Percentiles rank a stretch among this genome's conserved stretches.
phyloP scores from a whole-genome alignment of 2,888 invertebrate species.

The Argyresthia goedartella region DNA sequence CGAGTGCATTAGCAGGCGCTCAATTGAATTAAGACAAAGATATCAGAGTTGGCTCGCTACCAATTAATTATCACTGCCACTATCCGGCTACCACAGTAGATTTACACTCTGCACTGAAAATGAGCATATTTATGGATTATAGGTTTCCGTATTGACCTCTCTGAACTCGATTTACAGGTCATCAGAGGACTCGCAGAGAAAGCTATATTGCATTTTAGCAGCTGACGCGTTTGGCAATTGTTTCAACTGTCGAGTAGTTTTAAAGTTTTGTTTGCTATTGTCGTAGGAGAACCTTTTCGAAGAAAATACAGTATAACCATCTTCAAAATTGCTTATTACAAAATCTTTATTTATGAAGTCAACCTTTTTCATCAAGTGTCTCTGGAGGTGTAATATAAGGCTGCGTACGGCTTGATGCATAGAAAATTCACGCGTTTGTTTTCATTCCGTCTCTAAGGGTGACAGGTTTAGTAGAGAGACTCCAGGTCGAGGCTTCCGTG shows the following conservation, averaged over 20 bases:
- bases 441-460: constrained; percentile 33
- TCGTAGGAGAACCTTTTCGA: too few relatives aligned
- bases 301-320: too few relatives aligned
- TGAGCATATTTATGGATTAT: constrained; percentile 26
- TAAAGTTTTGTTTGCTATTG: too few relatives aligned
- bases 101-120: constrained; percentile 49
- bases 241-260: too few relatives aligned
- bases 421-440: constrained; percentile 29
- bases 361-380: too few relatives aligned
- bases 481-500: constrained; percentile 26
- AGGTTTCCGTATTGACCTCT: constrained; percentile 6
- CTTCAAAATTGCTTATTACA: too few relatives aligned
- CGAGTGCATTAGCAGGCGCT: constrained; percentile 41
- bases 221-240: not conserved
- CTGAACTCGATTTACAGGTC: constrained; percentile 6
- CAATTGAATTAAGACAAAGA: constrained; percentile 54
- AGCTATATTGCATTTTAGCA: not conserved
- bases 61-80: constrained; percentile 44
- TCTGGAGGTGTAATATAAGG: too few relatives aligned
- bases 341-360: too few relatives aligned
- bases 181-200: too few relatives aligned
- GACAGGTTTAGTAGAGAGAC: constrained; percentile 41
- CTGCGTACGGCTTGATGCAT: too few relatives aligned
- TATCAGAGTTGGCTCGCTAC: constrained; percentile 53
- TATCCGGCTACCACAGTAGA: constrained; percentile 31